Base-by-base conservation (phyloP, 2,888 invertebrate species). In the Oligia latruncula region DNA sequence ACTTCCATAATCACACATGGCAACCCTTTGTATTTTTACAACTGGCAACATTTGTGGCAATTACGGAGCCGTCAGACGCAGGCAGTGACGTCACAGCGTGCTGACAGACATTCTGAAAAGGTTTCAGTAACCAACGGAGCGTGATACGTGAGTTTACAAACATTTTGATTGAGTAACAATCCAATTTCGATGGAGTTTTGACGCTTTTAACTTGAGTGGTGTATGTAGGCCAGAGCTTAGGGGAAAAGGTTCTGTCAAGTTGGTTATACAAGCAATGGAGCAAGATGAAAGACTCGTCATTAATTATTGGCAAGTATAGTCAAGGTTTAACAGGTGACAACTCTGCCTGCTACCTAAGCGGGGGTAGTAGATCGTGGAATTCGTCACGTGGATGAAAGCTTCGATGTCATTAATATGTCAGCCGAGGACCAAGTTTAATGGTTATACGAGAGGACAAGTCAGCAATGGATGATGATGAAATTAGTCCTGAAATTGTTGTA, bases 1-100 rank as follows among this genome's bases (percentile, higher is more conserved):
- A 80, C 68, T 84, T 80, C 49, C 77, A 74, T 84, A 76, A 74
- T 72, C 74, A 87, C 76, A 84, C 49, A 87, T 80, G 65, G 68
- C 65, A 84, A 58, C 71, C 77, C 81, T 77, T 87, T 84, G 84
- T 87, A 84, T 85, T 87, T 87, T 87, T 87, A 70, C 55, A 73
- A 64, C 82, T 73, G 74, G 85, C 78, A 87, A 87, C 88, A 89
- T 89, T 90, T 85, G 85, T 85, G 78, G 85, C 90, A 90, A 90
- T 90, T 90, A 89, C 87, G 78, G 60, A 76, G 83, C 86, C 78
- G 91, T 90, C 91, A 90, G 72, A 87, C 70, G 65, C 90, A 91
- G 73, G 9, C 65, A 46, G 65, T 87, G 83, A 87, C 89, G 87
- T 90, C 87, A 89, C 74, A 76, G 73, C 78, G 60, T 52, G 58